Conservation (phyloP, 1,140 invertebrate genomes). For the Hycleus phaleratus region DNA sequence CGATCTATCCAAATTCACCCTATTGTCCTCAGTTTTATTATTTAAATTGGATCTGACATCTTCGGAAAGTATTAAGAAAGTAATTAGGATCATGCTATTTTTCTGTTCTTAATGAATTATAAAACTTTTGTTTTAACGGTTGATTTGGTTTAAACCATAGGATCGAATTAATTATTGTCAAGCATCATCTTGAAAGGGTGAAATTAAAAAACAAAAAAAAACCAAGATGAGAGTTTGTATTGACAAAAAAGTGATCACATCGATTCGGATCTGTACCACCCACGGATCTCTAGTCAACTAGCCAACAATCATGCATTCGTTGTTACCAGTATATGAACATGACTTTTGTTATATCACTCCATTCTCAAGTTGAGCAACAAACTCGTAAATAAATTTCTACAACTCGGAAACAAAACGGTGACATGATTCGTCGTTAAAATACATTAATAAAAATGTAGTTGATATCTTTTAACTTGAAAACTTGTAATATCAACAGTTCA, state of each 20-base stretch:
- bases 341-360: not conserved
- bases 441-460: too few species aligned
- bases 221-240: too few species aligned
- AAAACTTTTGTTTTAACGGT: constrained; percentile 29
- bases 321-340: not conserved
- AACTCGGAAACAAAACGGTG: not conserved
- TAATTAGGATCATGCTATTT: constrained; percentile 29
- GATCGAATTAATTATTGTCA: constrained; percentile 17
- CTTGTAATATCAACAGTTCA: too few species aligned
- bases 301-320: not conserved
- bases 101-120: constrained; percentile 26
- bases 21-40: constrained; percentile 25
- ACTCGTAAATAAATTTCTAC: not conserved
- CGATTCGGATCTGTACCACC: not conserved
- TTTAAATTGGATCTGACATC: constrained; percentile 29
- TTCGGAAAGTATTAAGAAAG: constrained; percentile 32
- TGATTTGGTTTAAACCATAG: constrained; percentile 29
- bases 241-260: too few species aligned
- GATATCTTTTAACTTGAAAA: too few species aligned
- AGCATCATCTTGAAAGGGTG: too few species aligned
- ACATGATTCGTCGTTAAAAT: not conserved
- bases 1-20: not conserved
- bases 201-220: too few species aligned
- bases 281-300: not conserved
- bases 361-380: not conserved